These are phyloP conservation scores for Latrodectus elegans DNA, from an alignment of 2,888 invertebrate species.

Conservation along the genomic window DNA sequence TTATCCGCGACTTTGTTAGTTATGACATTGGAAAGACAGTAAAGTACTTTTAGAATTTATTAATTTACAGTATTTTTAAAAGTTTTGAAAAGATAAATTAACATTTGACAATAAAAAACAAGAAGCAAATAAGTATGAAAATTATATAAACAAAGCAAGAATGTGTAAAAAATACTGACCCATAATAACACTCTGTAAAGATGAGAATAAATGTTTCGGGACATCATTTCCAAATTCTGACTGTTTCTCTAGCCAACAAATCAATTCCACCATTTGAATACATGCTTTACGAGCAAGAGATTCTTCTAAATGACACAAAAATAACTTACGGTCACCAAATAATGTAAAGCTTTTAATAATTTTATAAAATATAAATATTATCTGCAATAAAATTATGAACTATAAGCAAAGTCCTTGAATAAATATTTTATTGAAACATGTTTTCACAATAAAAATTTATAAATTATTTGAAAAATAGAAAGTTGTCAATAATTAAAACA, in stretches of 20 bases:
- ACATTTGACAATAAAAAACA: background rate
- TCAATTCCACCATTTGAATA: slow-evolving; percentile 68
- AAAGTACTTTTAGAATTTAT: background rate
- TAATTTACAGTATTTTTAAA: too few species aligned
- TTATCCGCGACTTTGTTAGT: too few species aligned
- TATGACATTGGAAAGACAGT: background rate
- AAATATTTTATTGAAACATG: too few species aligned
- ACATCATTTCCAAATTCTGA: slow-evolving; percentile 19
- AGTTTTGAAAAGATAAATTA: too few species aligned
- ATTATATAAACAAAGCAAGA: background rate
- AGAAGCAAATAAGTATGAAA: background rate
- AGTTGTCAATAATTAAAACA: too few species aligned
- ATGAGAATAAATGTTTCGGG: slow-evolving; percentile 73
- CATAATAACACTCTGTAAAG: slow-evolving; percentile 73
- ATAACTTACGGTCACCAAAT: too few species aligned
- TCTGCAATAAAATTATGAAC: too few species aligned
- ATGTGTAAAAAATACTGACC: slow-evolving; percentile 71
- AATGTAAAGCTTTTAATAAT: too few species aligned
- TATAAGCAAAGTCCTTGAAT: too few species aligned
- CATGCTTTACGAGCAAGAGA: slow-evolving; percentile 65
- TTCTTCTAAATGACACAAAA: slow-evolving; percentile 36
- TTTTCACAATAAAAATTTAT: too few species aligned
- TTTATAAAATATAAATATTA: too few species aligned
- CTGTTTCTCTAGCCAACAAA: slow-evolving; percentile 69
- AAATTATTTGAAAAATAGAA: too few species aligned